Conservation (phyloP, 2,888 invertebrate species). For the Pseudeuparius sepicola region DNA sequence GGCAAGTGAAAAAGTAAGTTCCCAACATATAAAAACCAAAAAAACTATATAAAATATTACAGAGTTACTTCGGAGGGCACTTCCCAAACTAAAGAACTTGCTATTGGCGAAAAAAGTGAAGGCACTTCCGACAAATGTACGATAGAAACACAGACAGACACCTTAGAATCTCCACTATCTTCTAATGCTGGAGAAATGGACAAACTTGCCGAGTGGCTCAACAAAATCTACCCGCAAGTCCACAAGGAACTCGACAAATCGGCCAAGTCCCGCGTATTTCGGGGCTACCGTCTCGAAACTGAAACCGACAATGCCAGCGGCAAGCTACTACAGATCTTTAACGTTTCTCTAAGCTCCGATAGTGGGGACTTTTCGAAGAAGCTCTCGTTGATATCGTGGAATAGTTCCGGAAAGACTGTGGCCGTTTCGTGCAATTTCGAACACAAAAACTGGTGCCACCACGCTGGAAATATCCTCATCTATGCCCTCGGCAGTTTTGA, state of each 20-base stretch:
- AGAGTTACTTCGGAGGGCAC: constrained; percentile 30
- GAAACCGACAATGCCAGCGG: no score
- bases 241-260: constrained; percentile 40
- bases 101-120: constrained; percentile 28
- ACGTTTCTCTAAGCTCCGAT: constrained; percentile 17
- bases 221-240: constrained; percentile 40
- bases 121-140: constrained; percentile 31
- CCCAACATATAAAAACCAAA: no score
- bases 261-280: constrained; percentile 32
- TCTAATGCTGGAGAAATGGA: constrained; percentile 30
- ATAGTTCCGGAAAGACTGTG: constrained; percentile 35
- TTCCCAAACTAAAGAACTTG: constrained; percentile 32
- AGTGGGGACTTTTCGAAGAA: no score
- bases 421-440: constrained; percentile 33
- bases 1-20: constrained; percentile 36
- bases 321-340: neutral
- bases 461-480: constrained; percentile 32
- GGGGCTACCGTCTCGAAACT: constrained; percentile 28
- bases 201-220: constrained; percentile 41
- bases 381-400: constrained; percentile 36
- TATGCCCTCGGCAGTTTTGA: constrained; percentile 34
- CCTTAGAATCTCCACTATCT: constrained; percentile 12
- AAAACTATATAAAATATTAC: no score
- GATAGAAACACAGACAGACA: constrained; percentile 38
- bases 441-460: constrained; percentile 39